Conservation (phyloP, 2,888 invertebrate species). For the Mythimna lalbum region DNA sequence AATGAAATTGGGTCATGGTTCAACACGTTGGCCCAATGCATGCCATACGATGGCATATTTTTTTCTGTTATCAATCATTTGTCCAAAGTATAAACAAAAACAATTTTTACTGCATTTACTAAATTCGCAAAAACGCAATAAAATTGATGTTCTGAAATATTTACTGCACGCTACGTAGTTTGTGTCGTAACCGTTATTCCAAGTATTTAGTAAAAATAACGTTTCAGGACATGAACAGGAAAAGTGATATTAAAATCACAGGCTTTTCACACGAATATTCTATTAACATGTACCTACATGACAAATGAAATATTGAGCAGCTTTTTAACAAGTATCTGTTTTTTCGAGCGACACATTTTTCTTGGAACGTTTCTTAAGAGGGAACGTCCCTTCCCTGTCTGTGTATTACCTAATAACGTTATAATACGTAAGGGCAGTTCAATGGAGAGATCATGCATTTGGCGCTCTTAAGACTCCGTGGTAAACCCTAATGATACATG, state of each 20-base stretch:
- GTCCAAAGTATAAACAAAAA: conserved; percentile 25
- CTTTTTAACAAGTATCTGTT: neutral
- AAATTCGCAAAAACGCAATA: conserved; percentile 36
- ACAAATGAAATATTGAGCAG: neutral
- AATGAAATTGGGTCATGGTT: neutral
- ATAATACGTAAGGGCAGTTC: no score
- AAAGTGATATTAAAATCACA: conserved; percentile 21
- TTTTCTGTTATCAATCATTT: conserved; percentile 15
- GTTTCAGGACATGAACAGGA: conserved; percentile 36
- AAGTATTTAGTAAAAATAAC: conserved; percentile 48
- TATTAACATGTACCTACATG: neutral
- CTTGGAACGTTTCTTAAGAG: neutral
- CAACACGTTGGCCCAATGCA: neutral
- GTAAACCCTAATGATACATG: neutral
- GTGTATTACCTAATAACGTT: no score
- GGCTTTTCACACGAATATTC: conserved; percentile 3
- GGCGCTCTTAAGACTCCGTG: neutral
- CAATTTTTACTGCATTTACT: conserved; percentile 16
- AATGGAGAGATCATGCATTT: no score
- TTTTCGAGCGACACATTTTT: neutral
- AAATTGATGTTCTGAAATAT: conserved; percentile 36
- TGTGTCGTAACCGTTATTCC: conserved; percentile 41
- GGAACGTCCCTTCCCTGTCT: no score
- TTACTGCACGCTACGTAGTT: conserved; percentile 24
- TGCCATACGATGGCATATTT: neutral